These are phyloP conservation scores for Pseudolaguvia tuberculata DNA, from an alignment of 2,113 vertebrate genomes.

Conservation along the genomic window DNA sequence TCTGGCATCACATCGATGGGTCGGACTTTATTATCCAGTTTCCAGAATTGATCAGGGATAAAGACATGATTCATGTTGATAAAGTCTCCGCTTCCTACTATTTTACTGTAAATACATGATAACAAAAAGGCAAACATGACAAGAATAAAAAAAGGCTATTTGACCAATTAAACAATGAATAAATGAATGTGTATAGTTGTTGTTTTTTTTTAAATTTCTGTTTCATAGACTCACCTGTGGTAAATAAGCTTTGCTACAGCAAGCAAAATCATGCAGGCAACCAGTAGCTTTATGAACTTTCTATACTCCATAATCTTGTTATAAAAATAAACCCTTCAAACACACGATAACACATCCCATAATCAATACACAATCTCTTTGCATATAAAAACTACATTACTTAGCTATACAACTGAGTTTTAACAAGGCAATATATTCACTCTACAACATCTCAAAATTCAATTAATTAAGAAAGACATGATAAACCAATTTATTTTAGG, in stretches of 20 bases:
- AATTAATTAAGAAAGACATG: too few relatives aligned
- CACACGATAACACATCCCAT: not conserved
- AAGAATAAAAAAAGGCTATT: not conserved
- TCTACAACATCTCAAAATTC: too few relatives aligned
- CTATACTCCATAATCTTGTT: constrained; percentile 2
- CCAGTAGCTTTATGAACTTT: constrained; percentile 54
- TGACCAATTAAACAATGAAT: not conserved
- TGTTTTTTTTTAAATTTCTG: not conserved
- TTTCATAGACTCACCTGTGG: constrained; percentile 57
- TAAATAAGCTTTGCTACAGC: constrained; percentile 58
- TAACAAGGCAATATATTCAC: too few relatives aligned
- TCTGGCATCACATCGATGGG: too few relatives aligned
- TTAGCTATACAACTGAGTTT: too few relatives aligned
- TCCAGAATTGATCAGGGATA: not conserved
- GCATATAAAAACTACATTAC: too few relatives aligned
- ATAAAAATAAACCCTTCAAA: not conserved
- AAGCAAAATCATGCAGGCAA: constrained; percentile 56
- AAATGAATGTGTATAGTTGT: not conserved
- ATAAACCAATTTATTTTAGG: too few relatives aligned
- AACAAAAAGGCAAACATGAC: not conserved
- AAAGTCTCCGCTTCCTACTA: not conserved
- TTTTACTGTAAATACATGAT: not conserved
- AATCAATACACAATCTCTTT: too few relatives aligned
- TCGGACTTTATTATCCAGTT: not conserved
- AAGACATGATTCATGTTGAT: not conserved